Evolutionary conservation across 2,888 invertebrate genomes (phyloP).

Genomic region (Empis livida): DNA sequence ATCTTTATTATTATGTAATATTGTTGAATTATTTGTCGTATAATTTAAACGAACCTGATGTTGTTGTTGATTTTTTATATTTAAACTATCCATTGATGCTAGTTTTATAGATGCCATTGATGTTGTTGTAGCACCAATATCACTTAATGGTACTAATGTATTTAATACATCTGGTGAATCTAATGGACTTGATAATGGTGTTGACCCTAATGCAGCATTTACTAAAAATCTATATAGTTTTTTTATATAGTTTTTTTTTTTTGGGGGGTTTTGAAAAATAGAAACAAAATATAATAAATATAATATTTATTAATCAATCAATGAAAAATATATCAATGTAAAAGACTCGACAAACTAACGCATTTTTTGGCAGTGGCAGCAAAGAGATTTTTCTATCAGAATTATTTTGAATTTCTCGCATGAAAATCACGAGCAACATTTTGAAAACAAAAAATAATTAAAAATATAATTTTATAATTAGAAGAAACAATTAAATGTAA

Average conservation of each 20-base stretch:
- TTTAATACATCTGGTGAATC: slow-evolving; percentile 61
- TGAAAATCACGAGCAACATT: too few relatives aligned
- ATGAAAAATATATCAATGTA: too few relatives aligned
- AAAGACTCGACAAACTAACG: too few relatives aligned
- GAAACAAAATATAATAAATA: too few relatives aligned
- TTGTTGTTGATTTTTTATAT: slow-evolving; percentile 25
- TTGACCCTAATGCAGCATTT: slow-evolving; percentile 65
- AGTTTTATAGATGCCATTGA: slow-evolving; percentile 35
- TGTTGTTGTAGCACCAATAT: slow-evolving; percentile 32
- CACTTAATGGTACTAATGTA: slow-evolving; percentile 33
- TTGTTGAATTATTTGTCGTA: slow-evolving; percentile 19
- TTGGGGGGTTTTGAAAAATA: too few relatives aligned
- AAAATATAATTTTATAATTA: too few relatives aligned
- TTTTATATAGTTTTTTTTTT: not conserved
- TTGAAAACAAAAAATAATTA: too few relatives aligned
- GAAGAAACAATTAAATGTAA: too few relatives aligned
- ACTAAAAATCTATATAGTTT: slow-evolving; percentile 54
- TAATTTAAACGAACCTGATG: slow-evolving; percentile 43
- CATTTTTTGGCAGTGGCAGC: too few relatives aligned
- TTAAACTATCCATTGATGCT: slow-evolving; percentile 35
- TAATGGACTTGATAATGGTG: slow-evolving; percentile 68
- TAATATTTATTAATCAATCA: too few relatives aligned
- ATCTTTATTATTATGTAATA: slow-evolving; percentile 20
- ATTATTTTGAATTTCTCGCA: too few relatives aligned
- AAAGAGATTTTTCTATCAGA: too few relatives aligned